Percentiles rank a stretch among this genome's conserved stretches.
These are phyloP conservation scores for Drosophila paramelanica DNA, from an alignment of 2,888 invertebrate genomes.

Conservation along the genomic window DNA sequence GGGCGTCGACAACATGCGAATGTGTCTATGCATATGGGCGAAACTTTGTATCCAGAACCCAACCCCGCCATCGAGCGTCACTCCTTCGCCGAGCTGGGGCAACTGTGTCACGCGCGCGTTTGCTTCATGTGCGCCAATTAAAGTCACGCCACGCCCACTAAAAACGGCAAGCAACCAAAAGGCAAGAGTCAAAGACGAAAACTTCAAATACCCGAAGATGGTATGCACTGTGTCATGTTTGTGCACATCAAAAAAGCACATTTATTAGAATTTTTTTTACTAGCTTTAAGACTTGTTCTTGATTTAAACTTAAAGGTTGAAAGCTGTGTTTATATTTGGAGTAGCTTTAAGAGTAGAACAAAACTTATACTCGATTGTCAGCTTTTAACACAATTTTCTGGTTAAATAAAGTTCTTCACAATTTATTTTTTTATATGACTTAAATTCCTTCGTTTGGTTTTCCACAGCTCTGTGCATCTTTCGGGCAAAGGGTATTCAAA, in stretches of 20 bases:
- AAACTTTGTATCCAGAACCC: constrained; percentile 50
- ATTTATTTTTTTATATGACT: too few relatives aligned
- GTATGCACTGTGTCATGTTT: constrained; percentile 6
- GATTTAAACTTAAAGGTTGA: neutral
- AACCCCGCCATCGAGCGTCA: neutral
- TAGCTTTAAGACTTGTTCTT: neutral
- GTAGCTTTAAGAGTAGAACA: too few relatives aligned
- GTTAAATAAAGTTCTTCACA: too few relatives aligned
- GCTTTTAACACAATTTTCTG: too few relatives aligned
- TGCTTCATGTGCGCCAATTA: constrained; percentile 78
- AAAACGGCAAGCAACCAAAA: constrained; percentile 27
- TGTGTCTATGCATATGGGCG: constrained; percentile 71
- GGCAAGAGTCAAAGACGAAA: neutral
- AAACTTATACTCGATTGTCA: too few relatives aligned
- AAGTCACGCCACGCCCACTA: constrained; percentile 60
- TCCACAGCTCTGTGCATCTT: accelerated
- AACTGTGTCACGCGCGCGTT: constrained; percentile 70
- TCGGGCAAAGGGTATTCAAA: constrained; percentile 27
- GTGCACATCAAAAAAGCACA: too few relatives aligned
- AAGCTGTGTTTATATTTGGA: too few relatives aligned
- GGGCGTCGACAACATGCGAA: constrained; percentile 29
- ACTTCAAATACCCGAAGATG: constrained; percentile 9
- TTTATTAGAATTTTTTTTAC: neutral
- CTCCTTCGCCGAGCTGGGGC: constrained; percentile 42
- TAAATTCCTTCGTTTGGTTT: too few relatives aligned